phyloP scores from a whole-genome alignment of 2,797 vertebrate genomes.

The Sandelia bainsii region DNA sequence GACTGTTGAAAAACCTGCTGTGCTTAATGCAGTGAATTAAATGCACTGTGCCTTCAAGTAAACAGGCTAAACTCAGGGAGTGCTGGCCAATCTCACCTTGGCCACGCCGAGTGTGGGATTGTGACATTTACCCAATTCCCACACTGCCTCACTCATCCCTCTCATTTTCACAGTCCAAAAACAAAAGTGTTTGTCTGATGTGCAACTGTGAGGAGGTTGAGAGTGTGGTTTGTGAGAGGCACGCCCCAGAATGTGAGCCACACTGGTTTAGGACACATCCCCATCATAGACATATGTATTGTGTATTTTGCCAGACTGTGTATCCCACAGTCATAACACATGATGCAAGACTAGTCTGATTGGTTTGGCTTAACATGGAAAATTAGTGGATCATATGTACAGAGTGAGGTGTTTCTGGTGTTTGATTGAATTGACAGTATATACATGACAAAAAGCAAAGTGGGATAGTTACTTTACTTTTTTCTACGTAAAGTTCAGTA shows the following conservation, averaged over 20 bases:
- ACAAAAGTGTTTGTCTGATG: conserved; percentile 81
- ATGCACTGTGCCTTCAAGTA: conserved; percentile 47
- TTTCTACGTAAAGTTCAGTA: neutral
- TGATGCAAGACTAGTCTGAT: conserved; percentile 75
- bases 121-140: conserved; percentile 85
- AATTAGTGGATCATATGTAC: conserved; percentile 21
- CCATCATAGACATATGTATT: conserved; percentile 39
- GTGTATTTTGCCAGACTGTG: conserved; percentile 41
- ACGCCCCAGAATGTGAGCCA: conserved; percentile 67
- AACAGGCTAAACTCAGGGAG: conserved; percentile 71
- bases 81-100: conserved; percentile 59
- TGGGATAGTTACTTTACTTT: neutral
- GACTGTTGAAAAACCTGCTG: conserved; percentile 65
- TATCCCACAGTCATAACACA: conserved; percentile 70
- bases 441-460: neutral
- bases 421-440: neutral
- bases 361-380: conserved; percentile 44
- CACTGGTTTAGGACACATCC: conserved; percentile 52
- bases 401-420: neutral
- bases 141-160: conserved; percentile 79
- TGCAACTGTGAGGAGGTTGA: conserved; percentile 68
- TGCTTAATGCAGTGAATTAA: conserved; percentile 39
- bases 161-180: conserved; percentile 81
- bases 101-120: conserved; percentile 83
- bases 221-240: conserved; percentile 72